Evolutionary conservation across 2,797 vertebrate genomes (phyloP), one percentile per base, ranked within the genome.

Genomic region (Acanthiza pusilla): DNA sequence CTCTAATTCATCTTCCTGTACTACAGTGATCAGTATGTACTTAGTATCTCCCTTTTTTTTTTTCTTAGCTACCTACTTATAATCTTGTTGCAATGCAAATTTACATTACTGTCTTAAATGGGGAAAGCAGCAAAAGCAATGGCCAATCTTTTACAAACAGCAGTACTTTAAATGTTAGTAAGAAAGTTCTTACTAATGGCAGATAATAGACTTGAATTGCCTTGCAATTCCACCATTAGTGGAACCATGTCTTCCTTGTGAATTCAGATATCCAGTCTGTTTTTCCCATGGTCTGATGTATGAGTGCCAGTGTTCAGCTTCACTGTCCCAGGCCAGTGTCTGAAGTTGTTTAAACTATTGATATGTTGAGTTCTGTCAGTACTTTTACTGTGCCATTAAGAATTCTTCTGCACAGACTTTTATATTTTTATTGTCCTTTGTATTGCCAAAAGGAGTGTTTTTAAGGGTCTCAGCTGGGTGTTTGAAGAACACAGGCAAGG

Each of bases 141-240:
- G 51, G 29, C 32, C 57, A 66, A 32, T 88, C 21, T 62, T 88
- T 89, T 88, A 50, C n/a, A 54, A 92, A 66, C 30, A 75, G 32
- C 16, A 77, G 3, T 55, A 40, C 22, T 81, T 50, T 9, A 34
- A 67, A 72, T 15, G 7, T 81, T 71, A 55, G 6, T 42, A 71
- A 38, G 48, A 36, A 80, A 36, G 18, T 84, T 90, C 60, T 88
- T 85, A 57, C 19, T 80, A 54, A 23, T 50, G 38, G 27, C 19
- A 71, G 29, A 27, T 77, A 67, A 50, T 22, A 65, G 67, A 43
- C 25, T 50, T 75, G 22, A 70, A 72, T 53, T 85, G 26, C n/a
- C 40, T 53, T 58, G n/a, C n/a, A n/a, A n/a, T n/a, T n/a, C n/a
- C n/a, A 4, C 55, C 11, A 10, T 79, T 71, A 48, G 63, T 73